Conservation (phyloP, 2,797 vertebrate genomes). For the Acanthurus lineatus region DNA sequence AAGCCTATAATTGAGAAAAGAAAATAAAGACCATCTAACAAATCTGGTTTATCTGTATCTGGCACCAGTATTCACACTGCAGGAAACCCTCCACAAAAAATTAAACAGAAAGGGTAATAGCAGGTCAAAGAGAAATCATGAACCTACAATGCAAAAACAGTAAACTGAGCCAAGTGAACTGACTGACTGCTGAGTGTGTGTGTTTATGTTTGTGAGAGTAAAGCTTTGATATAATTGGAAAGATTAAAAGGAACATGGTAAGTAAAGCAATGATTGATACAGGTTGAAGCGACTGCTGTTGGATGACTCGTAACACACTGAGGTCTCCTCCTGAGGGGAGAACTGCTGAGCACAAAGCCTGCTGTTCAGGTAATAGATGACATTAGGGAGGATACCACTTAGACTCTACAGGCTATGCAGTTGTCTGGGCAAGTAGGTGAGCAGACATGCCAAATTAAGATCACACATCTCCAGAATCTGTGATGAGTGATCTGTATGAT, state of each 20-base stretch:
- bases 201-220: not conserved
- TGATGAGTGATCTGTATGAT: slow-evolving; percentile 35
- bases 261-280: slow-evolving; percentile 31
- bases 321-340: slow-evolving; percentile 10
- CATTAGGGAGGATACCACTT: slow-evolving; percentile 39
- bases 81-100: slow-evolving; percentile 9
- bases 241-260: slow-evolving; percentile 23
- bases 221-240: slow-evolving; percentile 14
- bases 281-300: slow-evolving; percentile 14
- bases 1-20: slow-evolving; percentile 9
- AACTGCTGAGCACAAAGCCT: slow-evolving; percentile 26
- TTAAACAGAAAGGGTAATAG: slow-evolving; percentile 26
- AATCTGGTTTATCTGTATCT: slow-evolving; percentile 22
- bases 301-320: slow-evolving; percentile 16
- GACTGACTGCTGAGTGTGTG: slow-evolving; percentile 1
- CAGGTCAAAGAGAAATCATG: slow-evolving; percentile 35
- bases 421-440: slow-evolving; percentile 8
- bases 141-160: slow-evolving; percentile 36
- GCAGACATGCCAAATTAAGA: slow-evolving; percentile 40
- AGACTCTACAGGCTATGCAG: slow-evolving; percentile 1
- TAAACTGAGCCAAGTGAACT: not conserved
- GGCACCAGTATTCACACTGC: slow-evolving; percentile 16
- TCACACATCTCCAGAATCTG: slow-evolving; percentile 41
- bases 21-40: not conserved
- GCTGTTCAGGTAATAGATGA: slow-evolving; percentile 55